Percentiles rank a stretch among this genome's conserved stretches.
These are phyloP conservation scores for Clepsis dumicolana DNA, from an alignment of 2,888 invertebrate genomes.

Conservation along the genomic window DNA sequence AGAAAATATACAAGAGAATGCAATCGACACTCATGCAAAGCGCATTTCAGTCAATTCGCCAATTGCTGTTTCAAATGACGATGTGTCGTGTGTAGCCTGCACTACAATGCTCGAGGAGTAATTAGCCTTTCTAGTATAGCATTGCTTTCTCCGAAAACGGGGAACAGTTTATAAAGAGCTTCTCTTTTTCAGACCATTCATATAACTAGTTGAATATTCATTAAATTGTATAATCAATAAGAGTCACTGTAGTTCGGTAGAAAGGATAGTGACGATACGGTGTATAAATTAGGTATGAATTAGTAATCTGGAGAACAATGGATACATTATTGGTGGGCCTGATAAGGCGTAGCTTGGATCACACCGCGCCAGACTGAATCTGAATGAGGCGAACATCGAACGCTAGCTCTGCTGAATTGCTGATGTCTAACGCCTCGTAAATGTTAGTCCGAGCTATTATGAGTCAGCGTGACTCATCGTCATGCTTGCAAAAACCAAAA, in stretches of 20 bases:
- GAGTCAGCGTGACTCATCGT: constrained; percentile 63
- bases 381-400: constrained; percentile 65
- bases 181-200: constrained; percentile 9
- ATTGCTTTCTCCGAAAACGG: constrained; percentile 65
- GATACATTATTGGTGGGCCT: constrained; percentile 78
- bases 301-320: constrained; percentile 77
- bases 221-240: constrained; percentile 15
- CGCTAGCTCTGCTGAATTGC: constrained; percentile 53
- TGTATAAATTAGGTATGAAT: constrained; percentile 60
- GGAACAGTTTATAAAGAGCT: constrained; percentile 46
- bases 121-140: constrained; percentile 66
- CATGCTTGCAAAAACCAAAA: constrained; percentile 62
- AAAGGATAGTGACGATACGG: constrained; percentile 21
- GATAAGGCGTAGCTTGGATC: constrained; percentile 77
- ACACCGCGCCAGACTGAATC: constrained; percentile 71
- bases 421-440: constrained; percentile 56
- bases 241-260: background rate
- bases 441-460: constrained; percentile 63
- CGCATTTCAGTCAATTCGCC: constrained; percentile 44
- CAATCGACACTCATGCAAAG: constrained; percentile 25
- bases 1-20: constrained; percentile 1
- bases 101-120: constrained; percentile 64
- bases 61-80: constrained; percentile 54
- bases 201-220: constrained; percentile 15
- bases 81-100: constrained; percentile 63